Percentiles rank a stretch among this genome's conserved stretches.
Evolutionary conservation across 2,797 vertebrate genomes (phyloP).

Genomic region (Channallabes apus): DNA sequence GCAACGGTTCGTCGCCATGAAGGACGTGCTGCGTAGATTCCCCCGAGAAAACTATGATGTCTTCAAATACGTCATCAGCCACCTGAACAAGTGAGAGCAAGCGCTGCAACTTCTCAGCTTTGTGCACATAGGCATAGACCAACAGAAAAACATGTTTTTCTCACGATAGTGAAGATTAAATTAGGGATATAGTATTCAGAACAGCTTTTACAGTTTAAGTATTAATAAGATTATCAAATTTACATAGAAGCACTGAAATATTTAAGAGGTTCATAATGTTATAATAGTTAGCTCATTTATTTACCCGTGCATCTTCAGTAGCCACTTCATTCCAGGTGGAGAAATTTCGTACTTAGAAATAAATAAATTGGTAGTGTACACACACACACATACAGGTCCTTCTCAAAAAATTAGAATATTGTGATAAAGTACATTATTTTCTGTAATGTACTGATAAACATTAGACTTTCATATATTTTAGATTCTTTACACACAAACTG

Average conservation of each 20-base stretch:
- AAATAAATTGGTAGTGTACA: too few relatives aligned
- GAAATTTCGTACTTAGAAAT: neutral
- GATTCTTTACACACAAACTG: too few relatives aligned
- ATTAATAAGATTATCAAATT: neutral
- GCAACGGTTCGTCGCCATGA: conserved; percentile 86
- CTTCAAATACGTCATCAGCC: conserved; percentile 92
- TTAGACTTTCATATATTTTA: too few relatives aligned
- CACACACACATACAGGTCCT: too few relatives aligned
- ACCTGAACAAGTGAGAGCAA: conserved; percentile 86
- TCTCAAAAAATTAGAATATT: too few relatives aligned
- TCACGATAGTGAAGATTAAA: neutral
- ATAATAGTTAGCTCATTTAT: neutral
- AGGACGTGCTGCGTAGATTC: conserved; percentile 87
- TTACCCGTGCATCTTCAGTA: neutral
- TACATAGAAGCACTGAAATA: neutral
- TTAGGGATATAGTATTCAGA: neutral
- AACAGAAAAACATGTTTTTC: neutral
- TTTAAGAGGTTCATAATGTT: neutral
- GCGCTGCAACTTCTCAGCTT: neutral
- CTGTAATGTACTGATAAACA: too few relatives aligned
- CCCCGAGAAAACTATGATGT: conserved; percentile 92
- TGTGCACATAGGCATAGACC: conserved; percentile 24
- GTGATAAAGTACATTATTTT: too few relatives aligned
- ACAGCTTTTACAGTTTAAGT: neutral
- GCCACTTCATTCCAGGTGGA: neutral